phyloP scores from a whole-genome alignment of 2,797 vertebrate species.

The Momotus momota region DNA sequence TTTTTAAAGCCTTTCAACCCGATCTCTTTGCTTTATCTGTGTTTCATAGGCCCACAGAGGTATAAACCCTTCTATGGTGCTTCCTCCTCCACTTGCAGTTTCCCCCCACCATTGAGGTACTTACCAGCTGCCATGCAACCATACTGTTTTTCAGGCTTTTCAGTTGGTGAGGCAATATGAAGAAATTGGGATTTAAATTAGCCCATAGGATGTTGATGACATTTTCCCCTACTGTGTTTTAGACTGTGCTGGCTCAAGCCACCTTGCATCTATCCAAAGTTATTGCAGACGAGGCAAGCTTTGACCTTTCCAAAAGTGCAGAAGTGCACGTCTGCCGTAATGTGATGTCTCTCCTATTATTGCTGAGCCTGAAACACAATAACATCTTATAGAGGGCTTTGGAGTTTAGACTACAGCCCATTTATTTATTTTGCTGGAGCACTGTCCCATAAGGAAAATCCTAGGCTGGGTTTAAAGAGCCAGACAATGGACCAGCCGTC shows the following conservation, averaged over 20 bases:
- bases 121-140: not conserved
- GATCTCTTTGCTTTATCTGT: not conserved
- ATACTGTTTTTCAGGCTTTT: not conserved
- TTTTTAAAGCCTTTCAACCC: not conserved
- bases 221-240: not conserved
- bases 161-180: not conserved
- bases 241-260: not conserved
- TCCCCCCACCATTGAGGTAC: not conserved
- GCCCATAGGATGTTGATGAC: not conserved
- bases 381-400: slow-evolving; percentile 63
- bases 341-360: slow-evolving; percentile 30
- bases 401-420: slow-evolving; percentile 58
- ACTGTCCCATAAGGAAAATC: slow-evolving; percentile 64
- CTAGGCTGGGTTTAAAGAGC: slow-evolving; percentile 57
- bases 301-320: slow-evolving; percentile 57
- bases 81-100: not conserved
- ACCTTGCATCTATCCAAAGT: slow-evolving; percentile 1
- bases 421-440: slow-evolving; percentile 64
- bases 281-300: slow-evolving; percentile 30
- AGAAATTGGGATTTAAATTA: not conserved
- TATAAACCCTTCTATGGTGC: not conserved
- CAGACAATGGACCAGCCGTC: slow-evolving; percentile 51
- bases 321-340: not conserved
- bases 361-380: slow-evolving; percentile 51
- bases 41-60: not conserved